Evolutionary conservation across 2,113 vertebrate genomes (phyloP).

Genomic region (Tychaedon coryphoeus): DNA sequence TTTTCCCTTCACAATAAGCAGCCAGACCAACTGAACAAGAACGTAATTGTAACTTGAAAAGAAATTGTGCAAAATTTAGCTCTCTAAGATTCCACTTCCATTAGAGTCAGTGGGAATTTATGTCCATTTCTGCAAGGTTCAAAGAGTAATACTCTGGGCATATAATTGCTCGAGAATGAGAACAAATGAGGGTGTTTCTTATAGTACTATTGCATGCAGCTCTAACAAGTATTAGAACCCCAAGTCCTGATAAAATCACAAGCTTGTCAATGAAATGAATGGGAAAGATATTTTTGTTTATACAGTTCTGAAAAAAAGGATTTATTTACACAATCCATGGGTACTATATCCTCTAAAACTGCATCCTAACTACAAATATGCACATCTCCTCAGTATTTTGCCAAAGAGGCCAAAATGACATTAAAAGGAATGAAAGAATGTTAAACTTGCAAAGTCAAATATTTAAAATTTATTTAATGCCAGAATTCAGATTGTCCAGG

Average conservation of each 20-base stretch:
- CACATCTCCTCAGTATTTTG: background rate
- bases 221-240: conserved; percentile 7
- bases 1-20: background rate
- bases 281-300: background rate
- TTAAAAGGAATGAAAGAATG: background rate
- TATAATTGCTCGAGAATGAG: background rate
- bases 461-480: background rate
- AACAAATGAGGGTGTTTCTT: background rate
- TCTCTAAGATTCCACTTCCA: background rate
- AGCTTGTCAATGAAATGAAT: conserved; percentile 31
- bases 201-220: background rate
- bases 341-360: conserved; percentile 5
- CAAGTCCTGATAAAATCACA: background rate
- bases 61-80: background rate
- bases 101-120: background rate
- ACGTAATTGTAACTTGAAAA: background rate
- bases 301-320: background rate
- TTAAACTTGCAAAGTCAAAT: conserved; percentile 4
- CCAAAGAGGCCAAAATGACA: background rate
- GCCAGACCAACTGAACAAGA: background rate
- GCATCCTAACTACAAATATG: background rate
- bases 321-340: conserved; percentile 32
- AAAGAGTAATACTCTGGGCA: background rate
- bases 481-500: background rate
- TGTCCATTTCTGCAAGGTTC: background rate